Percentiles rank a stretch among this genome's conserved stretches.
Evolutionary conservation across 2,888 invertebrate species (phyloP).

Genomic region (Oeneis ivallda): DNA sequence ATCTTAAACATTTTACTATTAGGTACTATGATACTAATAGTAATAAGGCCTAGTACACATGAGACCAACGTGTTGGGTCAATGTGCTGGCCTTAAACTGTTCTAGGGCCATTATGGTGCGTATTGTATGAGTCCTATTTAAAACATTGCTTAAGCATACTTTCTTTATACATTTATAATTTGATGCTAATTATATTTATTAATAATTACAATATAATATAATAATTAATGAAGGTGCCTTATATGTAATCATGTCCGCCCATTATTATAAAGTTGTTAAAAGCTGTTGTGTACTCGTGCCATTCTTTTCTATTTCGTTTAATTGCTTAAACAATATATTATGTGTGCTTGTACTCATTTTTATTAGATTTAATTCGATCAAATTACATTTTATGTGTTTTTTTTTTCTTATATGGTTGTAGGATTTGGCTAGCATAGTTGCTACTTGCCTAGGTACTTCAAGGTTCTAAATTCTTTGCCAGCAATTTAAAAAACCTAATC

Average conservation of each 20-base stretch:
- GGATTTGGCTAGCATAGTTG: neutral
- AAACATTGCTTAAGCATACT: neutral
- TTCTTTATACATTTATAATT: neutral
- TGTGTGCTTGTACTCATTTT: neutral
- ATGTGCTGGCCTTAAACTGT: neutral
- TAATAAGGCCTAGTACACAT: neutral
- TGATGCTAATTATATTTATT: neutral
- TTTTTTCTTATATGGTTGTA: neutral
- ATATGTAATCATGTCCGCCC: slow-evolving; percentile 73
- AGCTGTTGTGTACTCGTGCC: slow-evolving; percentile 41
- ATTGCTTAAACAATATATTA: slow-evolving; percentile 11
- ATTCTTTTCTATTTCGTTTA: slow-evolving; percentile 33
- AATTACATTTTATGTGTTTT: slow-evolving; percentile 1
- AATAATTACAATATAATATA: slow-evolving; percentile 24
- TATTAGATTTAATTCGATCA: neutral
- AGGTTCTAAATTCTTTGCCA: neutral
- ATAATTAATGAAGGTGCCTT: slow-evolving; percentile 65
- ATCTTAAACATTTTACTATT: too few relatives aligned
- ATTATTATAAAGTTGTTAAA: slow-evolving; percentile 36
- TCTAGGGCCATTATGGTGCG: slow-evolving; percentile 2
- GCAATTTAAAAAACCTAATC: neutral
- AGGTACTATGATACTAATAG: too few relatives aligned
- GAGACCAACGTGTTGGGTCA: neutral
- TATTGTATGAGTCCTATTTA: slow-evolving; percentile 6
- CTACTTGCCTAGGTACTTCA: too few relatives aligned